Evolutionary conservation across 2,797 vertebrate species (phyloP).

Genomic region (Microtus agrestis): DNA sequence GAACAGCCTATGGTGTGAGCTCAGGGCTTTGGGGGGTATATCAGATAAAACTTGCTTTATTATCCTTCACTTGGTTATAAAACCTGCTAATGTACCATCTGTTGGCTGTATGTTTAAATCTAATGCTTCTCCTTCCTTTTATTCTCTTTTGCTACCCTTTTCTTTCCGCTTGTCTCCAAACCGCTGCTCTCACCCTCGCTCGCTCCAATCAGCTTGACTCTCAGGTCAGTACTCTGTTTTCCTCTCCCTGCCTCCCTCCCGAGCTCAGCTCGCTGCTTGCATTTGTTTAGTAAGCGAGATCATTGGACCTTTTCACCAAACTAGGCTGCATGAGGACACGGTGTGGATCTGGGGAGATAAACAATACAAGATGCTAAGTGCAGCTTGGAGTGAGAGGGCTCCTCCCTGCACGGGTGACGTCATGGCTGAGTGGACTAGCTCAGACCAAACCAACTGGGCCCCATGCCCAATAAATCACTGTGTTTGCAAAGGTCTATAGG

Average conservation of each 20-base stretch:
- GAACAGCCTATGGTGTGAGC: slow-evolving; percentile 20
- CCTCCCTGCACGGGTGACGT: slow-evolving; percentile 46
- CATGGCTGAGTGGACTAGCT: slow-evolving; percentile 61
- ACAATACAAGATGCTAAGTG: slow-evolving; percentile 60
- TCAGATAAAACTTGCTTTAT: slow-evolving; percentile 55
- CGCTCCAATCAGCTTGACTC: slow-evolving; percentile 94
- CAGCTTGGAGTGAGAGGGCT: slow-evolving; percentile 57
- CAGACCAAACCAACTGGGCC: slow-evolving; percentile 71
- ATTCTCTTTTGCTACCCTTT: slow-evolving; percentile 87
- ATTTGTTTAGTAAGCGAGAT: slow-evolving; percentile 65
- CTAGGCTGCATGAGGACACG: slow-evolving; percentile 9
- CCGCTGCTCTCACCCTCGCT: slow-evolving; percentile 89
- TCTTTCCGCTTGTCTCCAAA: slow-evolving; percentile 88
- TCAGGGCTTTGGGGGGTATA: slow-evolving; percentile 18
- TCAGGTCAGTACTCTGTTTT: slow-evolving; percentile 93
- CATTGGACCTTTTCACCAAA: background rate
- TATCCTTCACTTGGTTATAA: slow-evolving; percentile 73
- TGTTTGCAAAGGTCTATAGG: slow-evolving; percentile 73
- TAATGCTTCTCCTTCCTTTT: slow-evolving; percentile 89
- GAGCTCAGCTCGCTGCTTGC: slow-evolving; percentile 80
- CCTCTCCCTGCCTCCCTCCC: slow-evolving; percentile 76
- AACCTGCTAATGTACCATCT: slow-evolving; percentile 85
- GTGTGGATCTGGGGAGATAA: background rate
- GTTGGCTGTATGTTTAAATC: slow-evolving; percentile 87
- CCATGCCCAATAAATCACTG: slow-evolving; percentile 72